Conservation (phyloP, 2,797 vertebrate genomes). For the Rallus crepitans region DNA sequence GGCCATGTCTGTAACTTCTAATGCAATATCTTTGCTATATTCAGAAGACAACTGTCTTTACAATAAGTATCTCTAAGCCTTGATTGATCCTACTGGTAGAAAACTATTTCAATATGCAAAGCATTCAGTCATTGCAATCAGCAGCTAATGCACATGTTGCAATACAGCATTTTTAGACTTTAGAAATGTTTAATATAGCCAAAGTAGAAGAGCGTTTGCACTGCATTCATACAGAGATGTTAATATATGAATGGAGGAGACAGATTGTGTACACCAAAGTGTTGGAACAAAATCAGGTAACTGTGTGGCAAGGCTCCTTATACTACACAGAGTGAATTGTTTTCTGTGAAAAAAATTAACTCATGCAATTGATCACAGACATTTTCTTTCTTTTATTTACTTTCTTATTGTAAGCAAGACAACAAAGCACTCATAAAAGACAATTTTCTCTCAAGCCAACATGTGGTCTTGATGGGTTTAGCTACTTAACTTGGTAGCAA, state of each 20-base stretch:
- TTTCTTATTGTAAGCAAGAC: background rate
- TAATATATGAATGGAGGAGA: background rate
- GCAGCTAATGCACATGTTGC: background rate
- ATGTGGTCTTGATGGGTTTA: background rate
- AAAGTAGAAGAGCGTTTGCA: background rate
- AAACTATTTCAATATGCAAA: background rate
- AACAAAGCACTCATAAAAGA: background rate
- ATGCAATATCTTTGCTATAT: background rate
- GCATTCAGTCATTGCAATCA: background rate
- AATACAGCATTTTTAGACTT: background rate
- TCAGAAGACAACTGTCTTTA: background rate
- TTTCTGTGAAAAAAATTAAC: background rate
- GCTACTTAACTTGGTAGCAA: background rate
- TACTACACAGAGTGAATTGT: background rate
- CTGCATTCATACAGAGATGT: background rate
- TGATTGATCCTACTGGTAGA: background rate
- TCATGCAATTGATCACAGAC: background rate
- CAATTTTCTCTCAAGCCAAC: background rate
- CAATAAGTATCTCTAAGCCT: background rate
- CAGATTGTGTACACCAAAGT: background rate
- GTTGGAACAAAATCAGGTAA: background rate
- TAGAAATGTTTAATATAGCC: background rate
- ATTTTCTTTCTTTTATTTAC: background rate
- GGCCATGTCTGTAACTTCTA: background rate
- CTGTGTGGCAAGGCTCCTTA: background rate